Percentiles rank a stretch among this genome's conserved stretches.
phyloP scores from a whole-genome alignment of 2,888 invertebrate species.

The Alviniconcha strummeri region DNA sequence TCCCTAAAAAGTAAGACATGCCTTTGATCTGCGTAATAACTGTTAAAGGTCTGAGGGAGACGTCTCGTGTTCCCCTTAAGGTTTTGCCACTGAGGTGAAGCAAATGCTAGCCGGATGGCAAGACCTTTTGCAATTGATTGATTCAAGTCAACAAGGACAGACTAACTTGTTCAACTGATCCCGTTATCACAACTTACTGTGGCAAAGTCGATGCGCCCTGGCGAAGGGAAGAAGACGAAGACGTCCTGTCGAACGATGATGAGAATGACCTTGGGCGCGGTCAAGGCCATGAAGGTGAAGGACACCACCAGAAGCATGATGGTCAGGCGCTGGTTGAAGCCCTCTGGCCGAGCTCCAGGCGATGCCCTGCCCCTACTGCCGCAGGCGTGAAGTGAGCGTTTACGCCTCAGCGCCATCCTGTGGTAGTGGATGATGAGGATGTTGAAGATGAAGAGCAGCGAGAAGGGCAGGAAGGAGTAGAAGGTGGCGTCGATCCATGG shows the following conservation, averaged over 20 bases:
- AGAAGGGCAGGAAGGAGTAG: slow-evolving; percentile 63
- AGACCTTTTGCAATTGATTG: no score
- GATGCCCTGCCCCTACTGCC: neutral
- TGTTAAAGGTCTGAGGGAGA: no score
- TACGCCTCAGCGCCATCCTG: slow-evolving; percentile 17
- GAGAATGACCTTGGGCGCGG: slow-evolving; percentile 59
- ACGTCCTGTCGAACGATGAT: slow-evolving; percentile 51
- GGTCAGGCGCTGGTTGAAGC: slow-evolving; percentile 50
- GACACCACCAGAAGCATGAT: slow-evolving; percentile 59
- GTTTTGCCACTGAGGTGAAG: no score
- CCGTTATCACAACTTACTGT: no score
- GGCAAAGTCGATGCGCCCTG: slow-evolving; percentile 7
- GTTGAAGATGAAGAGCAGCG: slow-evolving; percentile 58
- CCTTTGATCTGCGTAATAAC: no score
- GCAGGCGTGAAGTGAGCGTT: slow-evolving; percentile 8
- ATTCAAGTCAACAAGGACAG: no score
- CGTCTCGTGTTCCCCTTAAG: no score
- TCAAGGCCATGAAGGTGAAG: slow-evolving; percentile 56
- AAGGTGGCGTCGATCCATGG: slow-evolving; percentile 63
- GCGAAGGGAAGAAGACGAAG: slow-evolving; percentile 44
- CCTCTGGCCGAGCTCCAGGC: neutral
- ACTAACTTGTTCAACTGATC: no score
- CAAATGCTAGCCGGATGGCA: no score
- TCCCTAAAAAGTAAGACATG: no score
- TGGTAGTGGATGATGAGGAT: slow-evolving; percentile 53